These are phyloP conservation scores for Zaprionus bogoriensis DNA, from an alignment of 2,888 invertebrate species.

Conservation along the genomic window DNA sequence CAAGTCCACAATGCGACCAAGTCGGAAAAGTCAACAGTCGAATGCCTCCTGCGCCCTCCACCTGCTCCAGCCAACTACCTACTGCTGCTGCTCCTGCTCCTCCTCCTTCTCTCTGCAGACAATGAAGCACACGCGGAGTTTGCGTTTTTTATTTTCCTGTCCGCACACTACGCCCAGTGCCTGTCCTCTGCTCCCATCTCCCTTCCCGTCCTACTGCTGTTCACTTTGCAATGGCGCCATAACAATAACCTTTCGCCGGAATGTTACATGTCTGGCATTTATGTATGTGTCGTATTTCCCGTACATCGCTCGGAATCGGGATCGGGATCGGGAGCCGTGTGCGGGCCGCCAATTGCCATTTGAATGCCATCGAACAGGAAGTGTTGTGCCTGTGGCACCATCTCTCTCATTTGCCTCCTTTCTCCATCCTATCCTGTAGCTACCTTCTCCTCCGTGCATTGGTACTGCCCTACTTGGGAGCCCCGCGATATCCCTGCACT, in stretches of 20 bases:
- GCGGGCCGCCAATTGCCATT: constrained; percentile 16
- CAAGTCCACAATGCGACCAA: constrained; percentile 27
- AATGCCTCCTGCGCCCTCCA: constrained; percentile 13
- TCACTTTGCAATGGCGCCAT: constrained; percentile 55
- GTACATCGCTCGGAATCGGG: constrained; percentile 11
- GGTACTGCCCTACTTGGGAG: neutral
- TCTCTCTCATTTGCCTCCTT: neutral
- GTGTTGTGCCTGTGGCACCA: too few species aligned
- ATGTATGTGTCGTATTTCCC: constrained; percentile 42
- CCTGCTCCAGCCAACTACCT: neutral
- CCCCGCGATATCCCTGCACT: constrained; percentile 1
- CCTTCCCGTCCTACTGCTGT: constrained; percentile 31
- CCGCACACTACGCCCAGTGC: neutral
- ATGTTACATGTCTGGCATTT: constrained; percentile 76
- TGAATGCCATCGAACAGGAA: constrained; percentile 16
- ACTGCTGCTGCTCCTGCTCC: neutral
- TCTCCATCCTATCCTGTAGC: neutral
- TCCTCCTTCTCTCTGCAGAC: neutral
- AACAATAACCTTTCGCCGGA: constrained; percentile 73
- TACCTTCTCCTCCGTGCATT: neutral
- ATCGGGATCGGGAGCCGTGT: neutral
- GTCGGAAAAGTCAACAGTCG: constrained; percentile 48
- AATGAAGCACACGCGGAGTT: constrained; percentile 7
- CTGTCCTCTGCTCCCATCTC: neutral
- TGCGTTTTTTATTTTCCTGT: constrained; percentile 48